These are phyloP conservation scores for Tinamus guttatus DNA, from an alignment of 2,113 vertebrate species.

Conservation along the genomic window DNA sequence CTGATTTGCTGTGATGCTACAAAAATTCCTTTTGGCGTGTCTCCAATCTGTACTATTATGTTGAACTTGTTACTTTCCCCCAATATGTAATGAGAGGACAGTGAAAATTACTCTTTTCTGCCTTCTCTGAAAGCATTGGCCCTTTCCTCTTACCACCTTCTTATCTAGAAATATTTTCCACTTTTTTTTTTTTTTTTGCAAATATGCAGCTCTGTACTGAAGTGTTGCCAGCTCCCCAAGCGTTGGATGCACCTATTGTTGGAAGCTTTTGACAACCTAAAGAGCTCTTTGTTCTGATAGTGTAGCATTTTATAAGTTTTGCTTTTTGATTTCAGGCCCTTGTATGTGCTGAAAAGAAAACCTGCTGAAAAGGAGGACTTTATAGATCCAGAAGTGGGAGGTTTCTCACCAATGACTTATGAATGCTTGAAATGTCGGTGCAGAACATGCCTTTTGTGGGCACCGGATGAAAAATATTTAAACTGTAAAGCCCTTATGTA, in stretches of 20 bases:
- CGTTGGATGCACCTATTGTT: background rate
- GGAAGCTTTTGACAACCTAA: background rate
- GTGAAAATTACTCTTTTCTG: background rate
- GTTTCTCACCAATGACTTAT: background rate
- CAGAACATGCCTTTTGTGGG: background rate
- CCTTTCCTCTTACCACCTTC: background rate
- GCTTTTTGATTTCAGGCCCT: background rate
- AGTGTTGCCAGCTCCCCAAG: background rate
- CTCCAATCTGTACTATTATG: background rate
- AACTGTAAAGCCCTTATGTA: background rate
- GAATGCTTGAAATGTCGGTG: background rate
- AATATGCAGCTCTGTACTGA: background rate
- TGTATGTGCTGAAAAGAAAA: background rate
- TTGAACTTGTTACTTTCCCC: background rate
- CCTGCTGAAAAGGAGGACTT: background rate
- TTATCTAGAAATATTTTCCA: background rate
- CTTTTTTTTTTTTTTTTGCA: background rate
- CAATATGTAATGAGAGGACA: background rate
- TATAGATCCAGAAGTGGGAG: background rate
- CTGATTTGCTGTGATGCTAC: background rate
- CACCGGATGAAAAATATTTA: background rate
- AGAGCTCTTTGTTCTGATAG: background rate
- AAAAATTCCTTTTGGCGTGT: background rate
- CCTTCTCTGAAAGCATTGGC: background rate
- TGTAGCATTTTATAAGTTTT: background rate